Conservation (phyloP, 2,113 vertebrate genomes). For the Circaetus gallicus region DNA sequence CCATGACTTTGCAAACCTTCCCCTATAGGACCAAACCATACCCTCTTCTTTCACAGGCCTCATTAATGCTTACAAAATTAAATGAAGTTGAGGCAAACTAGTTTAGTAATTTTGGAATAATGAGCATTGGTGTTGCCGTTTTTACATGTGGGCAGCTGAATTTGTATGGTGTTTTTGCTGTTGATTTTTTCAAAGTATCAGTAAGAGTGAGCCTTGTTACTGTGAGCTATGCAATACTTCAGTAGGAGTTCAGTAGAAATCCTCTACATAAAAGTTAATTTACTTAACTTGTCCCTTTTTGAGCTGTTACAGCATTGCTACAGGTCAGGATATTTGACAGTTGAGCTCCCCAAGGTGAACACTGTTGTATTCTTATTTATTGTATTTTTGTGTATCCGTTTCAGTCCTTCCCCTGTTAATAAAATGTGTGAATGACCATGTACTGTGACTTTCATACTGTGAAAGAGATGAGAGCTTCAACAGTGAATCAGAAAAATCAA, state of each 20-base stretch:
- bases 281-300: not conserved
- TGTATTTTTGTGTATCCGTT: not conserved
- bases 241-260: not conserved
- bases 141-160: not conserved
- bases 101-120: not conserved
- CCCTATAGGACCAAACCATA: not conserved
- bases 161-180: not conserved
- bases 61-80: not conserved
- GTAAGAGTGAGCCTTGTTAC: not conserved
- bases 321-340: not conserved
- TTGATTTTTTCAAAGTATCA: not conserved
- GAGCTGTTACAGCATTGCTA: not conserved
- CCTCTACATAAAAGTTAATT: not conserved
- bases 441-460: not conserved
- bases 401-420: not conserved
- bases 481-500: not conserved
- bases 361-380: not conserved
- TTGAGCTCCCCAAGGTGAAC: not conserved
- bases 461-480: not conserved
- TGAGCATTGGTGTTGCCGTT: rapidly evolving
- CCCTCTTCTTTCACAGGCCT: not conserved
- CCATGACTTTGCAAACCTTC: not conserved
- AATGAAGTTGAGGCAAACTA: not conserved
- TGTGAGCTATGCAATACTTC: not conserved
- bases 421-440: not conserved